A percentile compares a stretch with the other conserved stretches of the same genome.
Evolutionary conservation across 2,797 vertebrate genomes (phyloP).

Genomic region (Austrolebias charrua): DNA sequence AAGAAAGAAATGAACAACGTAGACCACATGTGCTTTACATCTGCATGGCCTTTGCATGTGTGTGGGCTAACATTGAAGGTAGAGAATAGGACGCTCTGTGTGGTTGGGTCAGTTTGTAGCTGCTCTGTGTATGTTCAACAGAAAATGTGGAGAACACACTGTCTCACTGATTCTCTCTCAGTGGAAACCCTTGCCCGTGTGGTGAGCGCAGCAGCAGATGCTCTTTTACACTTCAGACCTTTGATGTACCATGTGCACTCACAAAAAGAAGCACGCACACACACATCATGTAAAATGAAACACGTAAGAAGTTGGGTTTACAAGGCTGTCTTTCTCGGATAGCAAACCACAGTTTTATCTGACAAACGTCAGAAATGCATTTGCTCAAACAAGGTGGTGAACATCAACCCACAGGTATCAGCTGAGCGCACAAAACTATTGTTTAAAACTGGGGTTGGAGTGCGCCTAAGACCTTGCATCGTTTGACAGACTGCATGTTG

Average conservation of each 20-base stretch:
- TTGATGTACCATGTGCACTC: conserved; percentile 40
- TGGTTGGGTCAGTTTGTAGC: conserved; percentile 25
- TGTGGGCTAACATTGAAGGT: conserved; percentile 7
- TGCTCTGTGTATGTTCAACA: background rate
- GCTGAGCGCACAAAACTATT: background rate
- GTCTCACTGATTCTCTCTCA: conserved; percentile 22
- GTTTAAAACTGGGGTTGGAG: background rate
- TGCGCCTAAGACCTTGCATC: too few relatives aligned
- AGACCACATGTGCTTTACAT: background rate
- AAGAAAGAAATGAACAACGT: background rate
- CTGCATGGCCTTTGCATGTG: background rate
- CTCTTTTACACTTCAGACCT: conserved; percentile 48
- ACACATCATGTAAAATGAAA: conserved; percentile 25
- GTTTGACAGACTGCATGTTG: too few relatives aligned
- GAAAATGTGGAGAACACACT: conserved; percentile 35
- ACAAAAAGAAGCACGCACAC: conserved; percentile 6
- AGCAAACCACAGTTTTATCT: conserved; percentile 35
- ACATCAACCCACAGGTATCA: background rate
- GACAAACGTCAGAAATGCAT: conserved; percentile 40
- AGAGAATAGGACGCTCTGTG: conserved; percentile 25
- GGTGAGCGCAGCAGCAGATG: conserved; percentile 51
- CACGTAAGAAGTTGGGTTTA: conserved; percentile 34
- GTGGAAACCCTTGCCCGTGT: conserved; percentile 28
- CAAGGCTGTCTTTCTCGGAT: conserved; percentile 47
- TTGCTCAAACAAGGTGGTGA: conserved; percentile 7